phyloP scores from a whole-genome alignment of 2,888 invertebrate species.

The Dromius quadrimaculatus region DNA sequence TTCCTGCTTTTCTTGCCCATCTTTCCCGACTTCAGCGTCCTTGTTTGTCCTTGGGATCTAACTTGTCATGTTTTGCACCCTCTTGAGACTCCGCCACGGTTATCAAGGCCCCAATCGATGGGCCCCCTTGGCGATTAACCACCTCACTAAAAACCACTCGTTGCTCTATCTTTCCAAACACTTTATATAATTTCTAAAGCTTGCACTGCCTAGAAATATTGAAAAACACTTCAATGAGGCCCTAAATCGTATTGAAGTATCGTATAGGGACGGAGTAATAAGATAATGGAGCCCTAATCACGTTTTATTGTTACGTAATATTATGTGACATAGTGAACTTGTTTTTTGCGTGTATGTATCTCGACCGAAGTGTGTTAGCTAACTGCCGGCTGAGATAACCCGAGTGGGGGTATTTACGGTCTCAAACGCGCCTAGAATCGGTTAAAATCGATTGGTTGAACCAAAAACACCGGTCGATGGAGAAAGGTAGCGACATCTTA shows the following conservation, averaged over 20 bases:
- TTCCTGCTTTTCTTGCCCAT: conserved; percentile 75
- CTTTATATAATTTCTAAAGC: background rate
- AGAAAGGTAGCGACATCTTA: background rate
- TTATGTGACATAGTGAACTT: background rate
- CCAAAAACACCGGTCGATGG: background rate
- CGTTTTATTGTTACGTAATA: background rate
- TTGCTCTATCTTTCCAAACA: background rate
- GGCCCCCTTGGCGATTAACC: background rate
- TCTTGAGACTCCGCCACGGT: background rate
- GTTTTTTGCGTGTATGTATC: background rate
- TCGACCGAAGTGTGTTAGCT: background rate
- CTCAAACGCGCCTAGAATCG: background rate
- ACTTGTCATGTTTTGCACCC: conserved; percentile 11
- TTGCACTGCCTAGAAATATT: background rate
- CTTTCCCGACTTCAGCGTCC: too few species aligned
- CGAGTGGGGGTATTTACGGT: background rate
- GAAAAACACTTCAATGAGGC: background rate
- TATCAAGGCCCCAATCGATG: background rate
- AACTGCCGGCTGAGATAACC: background rate
- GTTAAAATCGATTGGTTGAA: background rate
- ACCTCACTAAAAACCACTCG: background rate
- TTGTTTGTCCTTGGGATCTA: conserved; percentile 8
- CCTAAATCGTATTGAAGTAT: too few species aligned
- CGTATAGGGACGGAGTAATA: background rate
- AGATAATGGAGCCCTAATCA: background rate